Conservation (phyloP, 2,113 vertebrate genomes). For the Catharus bicknelli region DNA sequence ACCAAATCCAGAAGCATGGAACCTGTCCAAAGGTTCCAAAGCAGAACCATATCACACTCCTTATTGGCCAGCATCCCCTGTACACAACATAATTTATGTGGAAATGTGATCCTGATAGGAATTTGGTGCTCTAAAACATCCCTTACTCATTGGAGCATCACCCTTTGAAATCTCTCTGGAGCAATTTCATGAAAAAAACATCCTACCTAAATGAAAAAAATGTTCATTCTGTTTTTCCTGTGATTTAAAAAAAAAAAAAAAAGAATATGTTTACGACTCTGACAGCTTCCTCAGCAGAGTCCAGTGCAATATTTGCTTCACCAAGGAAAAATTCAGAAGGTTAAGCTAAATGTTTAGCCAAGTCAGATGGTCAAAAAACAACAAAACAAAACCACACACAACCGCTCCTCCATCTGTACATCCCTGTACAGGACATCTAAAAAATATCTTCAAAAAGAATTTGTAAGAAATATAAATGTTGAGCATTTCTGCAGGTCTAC, state of each 20-base stretch:
- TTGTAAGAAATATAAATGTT: not conserved
- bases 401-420: not conserved
- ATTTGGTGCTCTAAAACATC: not conserved
- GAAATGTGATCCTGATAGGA: not conserved
- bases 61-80: not conserved
- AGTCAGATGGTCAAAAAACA: not conserved
- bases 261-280: not conserved
- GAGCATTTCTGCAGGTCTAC: not conserved
- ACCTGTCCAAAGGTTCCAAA: not conserved
- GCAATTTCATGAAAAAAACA: not conserved
- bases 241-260: not conserved
- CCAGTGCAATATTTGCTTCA: not conserved
- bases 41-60: not conserved
- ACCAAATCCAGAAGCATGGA: not conserved
- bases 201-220: not conserved
- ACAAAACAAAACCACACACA: not conserved
- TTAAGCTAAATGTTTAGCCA: not conserved
- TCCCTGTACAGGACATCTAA: not conserved
- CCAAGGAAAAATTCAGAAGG: not conserved
- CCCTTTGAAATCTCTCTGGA: not conserved
- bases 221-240: rapidly evolving
- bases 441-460: not conserved
- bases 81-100: not conserved
- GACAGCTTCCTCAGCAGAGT: not conserved
- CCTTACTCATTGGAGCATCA: not conserved